Conservation (phyloP, 2,113 vertebrate species). For the Dasyornis broadbenti region DNA sequence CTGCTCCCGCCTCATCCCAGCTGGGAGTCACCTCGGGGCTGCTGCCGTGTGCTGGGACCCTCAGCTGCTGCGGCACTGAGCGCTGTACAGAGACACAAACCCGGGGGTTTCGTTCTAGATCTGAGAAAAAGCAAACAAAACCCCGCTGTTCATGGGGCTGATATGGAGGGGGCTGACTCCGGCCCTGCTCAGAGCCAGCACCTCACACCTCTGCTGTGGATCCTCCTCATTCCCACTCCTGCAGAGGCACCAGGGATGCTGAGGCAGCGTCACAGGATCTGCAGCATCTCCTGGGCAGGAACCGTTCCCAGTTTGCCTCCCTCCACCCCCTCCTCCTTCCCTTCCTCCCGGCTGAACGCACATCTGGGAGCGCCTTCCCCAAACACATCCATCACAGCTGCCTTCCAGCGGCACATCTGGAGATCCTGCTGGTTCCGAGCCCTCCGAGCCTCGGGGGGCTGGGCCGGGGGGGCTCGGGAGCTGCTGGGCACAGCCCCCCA, state of each 20-base stretch:
- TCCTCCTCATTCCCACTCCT: not conserved
- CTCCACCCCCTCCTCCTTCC: not conserved
- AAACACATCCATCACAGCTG: not conserved
- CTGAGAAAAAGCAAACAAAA: not conserved
- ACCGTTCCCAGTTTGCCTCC: not conserved
- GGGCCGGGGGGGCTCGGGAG: not conserved
- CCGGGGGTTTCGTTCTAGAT: not conserved
- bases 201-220: not conserved
- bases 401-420: not conserved
- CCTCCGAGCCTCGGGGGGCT: accelerated
- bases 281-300: not conserved
- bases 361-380: not conserved
- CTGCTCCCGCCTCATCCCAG: not conserved
- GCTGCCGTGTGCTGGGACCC: not conserved
- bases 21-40: not conserved
- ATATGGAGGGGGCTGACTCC: not conserved
- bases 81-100: not conserved
- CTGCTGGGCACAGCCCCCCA: not conserved
- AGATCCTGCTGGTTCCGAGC: not conserved
- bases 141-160: not conserved
- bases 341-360: not conserved
- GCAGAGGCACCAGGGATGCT: not conserved
- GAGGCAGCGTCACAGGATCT: not conserved
- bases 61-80: not conserved
- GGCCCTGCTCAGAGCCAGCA: not conserved